Evolutionary conservation across 2,888 invertebrate species (phyloP).

Genomic region (Dendrolimus pini): DNA sequence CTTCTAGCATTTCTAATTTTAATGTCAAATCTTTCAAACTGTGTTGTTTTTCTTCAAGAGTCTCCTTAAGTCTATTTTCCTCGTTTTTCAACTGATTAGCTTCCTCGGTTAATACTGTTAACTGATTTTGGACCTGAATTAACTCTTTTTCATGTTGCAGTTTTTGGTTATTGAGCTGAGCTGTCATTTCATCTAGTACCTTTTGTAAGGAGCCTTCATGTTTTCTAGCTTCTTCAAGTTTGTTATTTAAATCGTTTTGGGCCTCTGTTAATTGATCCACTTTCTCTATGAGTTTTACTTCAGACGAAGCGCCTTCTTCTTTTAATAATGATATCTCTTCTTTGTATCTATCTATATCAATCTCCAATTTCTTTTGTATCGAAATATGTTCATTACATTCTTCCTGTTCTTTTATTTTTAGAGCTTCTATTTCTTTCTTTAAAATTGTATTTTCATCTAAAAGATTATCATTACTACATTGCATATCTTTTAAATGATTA

Average conservation of each 20-base stretch:
- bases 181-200: conserved; percentile 56
- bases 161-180: conserved; percentile 61
- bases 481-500: conserved; percentile 41
- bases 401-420: conserved; percentile 56
- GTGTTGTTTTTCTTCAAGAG: conserved; percentile 54
- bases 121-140: conserved; percentile 41
- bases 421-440: conserved; percentile 54
- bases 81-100: conserved; percentile 40
- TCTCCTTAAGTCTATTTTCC: conserved; percentile 36
- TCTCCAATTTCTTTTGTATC: conserved; percentile 53
- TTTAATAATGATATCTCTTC: conserved; percentile 60
- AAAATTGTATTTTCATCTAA: conserved; percentile 61
- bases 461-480: conserved; percentile 48
- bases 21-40: conserved; percentile 52
- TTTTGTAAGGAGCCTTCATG: conserved; percentile 69
- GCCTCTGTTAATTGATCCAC: conserved; percentile 67
- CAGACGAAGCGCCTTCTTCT: conserved; percentile 60
- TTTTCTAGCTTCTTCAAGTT: conserved; percentile 65
- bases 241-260: conserved; percentile 65
- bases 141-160: conserved; percentile 54
- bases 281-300: conserved; percentile 66
- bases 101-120: conserved; percentile 38
- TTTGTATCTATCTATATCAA: conserved; percentile 65
- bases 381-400: conserved; percentile 47
- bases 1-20: conserved; percentile 63